These are phyloP conservation scores for Cirrhinus mrigala DNA, from an alignment of 2,797 vertebrate genomes.

Conservation along the genomic window DNA sequence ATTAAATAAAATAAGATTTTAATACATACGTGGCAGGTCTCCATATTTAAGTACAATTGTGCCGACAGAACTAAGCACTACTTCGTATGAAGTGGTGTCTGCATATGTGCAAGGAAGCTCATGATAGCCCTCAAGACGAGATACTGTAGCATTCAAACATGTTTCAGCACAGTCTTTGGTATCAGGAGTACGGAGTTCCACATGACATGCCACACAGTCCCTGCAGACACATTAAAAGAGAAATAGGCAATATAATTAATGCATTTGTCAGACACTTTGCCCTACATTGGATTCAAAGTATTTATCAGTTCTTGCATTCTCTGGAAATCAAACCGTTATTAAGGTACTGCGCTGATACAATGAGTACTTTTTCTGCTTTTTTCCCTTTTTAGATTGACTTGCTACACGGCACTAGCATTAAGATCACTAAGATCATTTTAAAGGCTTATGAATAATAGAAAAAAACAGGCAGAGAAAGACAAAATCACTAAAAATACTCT, in stretches of 20 bases:
- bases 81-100: conserved; percentile 34
- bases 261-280: not conserved
- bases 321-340: not conserved
- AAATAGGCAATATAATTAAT: not conserved
- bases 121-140: conserved; percentile 36
- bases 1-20: not conserved
- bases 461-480: not conserved
- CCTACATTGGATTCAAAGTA: not conserved
- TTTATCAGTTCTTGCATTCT: not conserved
- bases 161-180: conserved; percentile 36
- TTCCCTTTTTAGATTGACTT: no score
- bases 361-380: no score
- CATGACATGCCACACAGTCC: conserved; percentile 72
- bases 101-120: conserved; percentile 37
- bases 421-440: not conserved
- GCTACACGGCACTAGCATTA: not conserved
- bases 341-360: no score
- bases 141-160: conserved; percentile 53
- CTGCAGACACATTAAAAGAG: conserved; percentile 64
- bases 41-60: conserved; percentile 50
- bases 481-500: not conserved
- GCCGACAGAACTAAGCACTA: conserved; percentile 22
- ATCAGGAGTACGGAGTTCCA: accelerated
- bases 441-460: not conserved
- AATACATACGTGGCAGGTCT: conserved; percentile 57